phyloP scores from a whole-genome alignment of 1,140 invertebrate species.

The Drosophila tani region DNA sequence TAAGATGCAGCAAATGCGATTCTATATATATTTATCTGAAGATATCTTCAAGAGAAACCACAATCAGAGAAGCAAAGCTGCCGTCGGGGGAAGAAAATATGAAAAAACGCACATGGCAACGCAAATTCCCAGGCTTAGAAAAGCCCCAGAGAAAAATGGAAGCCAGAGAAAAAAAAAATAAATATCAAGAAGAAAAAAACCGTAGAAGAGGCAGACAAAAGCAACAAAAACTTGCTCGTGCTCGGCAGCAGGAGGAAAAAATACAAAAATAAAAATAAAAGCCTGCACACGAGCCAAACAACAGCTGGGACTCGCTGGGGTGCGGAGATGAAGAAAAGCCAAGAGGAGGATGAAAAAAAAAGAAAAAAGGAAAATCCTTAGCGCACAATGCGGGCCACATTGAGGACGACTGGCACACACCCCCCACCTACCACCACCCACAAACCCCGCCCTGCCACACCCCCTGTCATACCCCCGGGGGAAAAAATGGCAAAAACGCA shows the following conservation, averaged over 20 bases:
- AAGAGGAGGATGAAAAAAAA: constrained; percentile 15
- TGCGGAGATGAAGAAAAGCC: not conserved
- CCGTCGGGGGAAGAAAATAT: not conserved
- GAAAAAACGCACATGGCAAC: constrained; percentile 57
- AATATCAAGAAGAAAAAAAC: constrained; percentile 48
- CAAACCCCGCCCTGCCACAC: not conserved
- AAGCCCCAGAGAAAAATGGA: constrained; percentile 10
- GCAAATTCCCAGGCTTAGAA: constrained; percentile 73
- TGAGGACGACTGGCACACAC: constrained; percentile 44
- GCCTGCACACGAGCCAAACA: constrained; percentile 66
- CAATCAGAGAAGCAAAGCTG: constrained; percentile 5
- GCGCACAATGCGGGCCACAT: constrained; percentile 75
- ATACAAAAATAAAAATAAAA: constrained; percentile 23
- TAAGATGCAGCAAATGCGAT: constrained; percentile 16
- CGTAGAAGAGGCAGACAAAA: constrained; percentile 58
- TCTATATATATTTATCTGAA: not conserved
- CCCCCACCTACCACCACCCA: constrained; percentile 5
- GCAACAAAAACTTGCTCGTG: constrained; percentile 49
- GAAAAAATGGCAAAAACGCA: constrained; percentile 42
- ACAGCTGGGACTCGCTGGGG: constrained; percentile 47
- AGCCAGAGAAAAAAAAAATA: constrained; percentile 40
- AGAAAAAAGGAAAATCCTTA: constrained; percentile 46
- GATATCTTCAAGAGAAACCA: constrained; percentile 1
- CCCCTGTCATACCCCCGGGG: not conserved
- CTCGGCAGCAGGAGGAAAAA: constrained; percentile 28